These are phyloP conservation scores for Fragum fragum DNA, from an alignment of 2,888 invertebrate species.

Conservation along the genomic window DNA sequence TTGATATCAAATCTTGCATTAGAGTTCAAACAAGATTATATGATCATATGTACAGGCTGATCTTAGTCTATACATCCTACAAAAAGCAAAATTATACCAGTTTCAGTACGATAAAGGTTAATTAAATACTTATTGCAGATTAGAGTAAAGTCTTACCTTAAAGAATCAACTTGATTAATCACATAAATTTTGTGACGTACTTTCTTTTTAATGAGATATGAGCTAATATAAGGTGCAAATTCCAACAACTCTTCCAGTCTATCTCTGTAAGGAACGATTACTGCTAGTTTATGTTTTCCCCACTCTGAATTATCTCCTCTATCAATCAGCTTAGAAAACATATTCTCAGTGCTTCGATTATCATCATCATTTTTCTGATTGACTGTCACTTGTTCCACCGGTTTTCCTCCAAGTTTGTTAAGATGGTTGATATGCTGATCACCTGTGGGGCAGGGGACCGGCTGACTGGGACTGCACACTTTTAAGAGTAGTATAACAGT, in stretches of 20 bases:
- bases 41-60: too few species aligned
- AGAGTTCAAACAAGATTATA: too few species aligned
- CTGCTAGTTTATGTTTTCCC: constrained; percentile 89
- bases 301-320: constrained; percentile 50
- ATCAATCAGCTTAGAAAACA: not conserved
- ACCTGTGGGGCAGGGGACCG: constrained; percentile 19
- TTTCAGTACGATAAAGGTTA: too few species aligned
- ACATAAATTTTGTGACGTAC: constrained; percentile 95
- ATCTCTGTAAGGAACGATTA: constrained; percentile 98
- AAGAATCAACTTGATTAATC: constrained; percentile 93
- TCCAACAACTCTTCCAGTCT: constrained; percentile 97
- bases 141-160: constrained; percentile 74
- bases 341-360: not conserved
- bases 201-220: constrained; percentile 93
- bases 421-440: not conserved
- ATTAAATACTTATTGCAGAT: too few species aligned
- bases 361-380: constrained; percentile 5
- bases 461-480: constrained; percentile 25
- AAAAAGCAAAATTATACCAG: too few species aligned
- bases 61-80: too few species aligned
- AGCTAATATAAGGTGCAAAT: constrained; percentile 96
- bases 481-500: constrained; percentile 55
- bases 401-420: not conserved
- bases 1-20: too few species aligned
- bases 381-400: not conserved